These are phyloP conservation scores for Sitodiplosis mosellana DNA, from an alignment of 1,140 invertebrate genomes.

Conservation along the genomic window DNA sequence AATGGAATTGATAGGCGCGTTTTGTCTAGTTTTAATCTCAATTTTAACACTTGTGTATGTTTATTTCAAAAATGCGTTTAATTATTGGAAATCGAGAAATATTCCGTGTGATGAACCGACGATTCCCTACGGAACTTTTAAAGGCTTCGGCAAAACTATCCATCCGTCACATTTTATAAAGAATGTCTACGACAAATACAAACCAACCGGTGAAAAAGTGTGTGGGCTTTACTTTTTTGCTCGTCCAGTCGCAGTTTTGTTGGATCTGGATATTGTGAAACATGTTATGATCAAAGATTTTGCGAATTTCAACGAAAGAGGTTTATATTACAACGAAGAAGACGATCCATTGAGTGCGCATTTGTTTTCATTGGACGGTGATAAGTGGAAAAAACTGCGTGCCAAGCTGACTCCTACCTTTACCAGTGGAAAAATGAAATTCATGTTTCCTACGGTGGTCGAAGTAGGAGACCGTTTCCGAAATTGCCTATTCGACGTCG, in stretches of 20 bases:
- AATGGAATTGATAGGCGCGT: background rate
- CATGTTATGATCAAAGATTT: slow-evolving; percentile 14
- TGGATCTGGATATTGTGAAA: slow-evolving; percentile 27
- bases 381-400: slow-evolving; percentile 21
- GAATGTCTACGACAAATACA: background rate
- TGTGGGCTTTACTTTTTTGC: slow-evolving; percentile 16
- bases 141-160: slow-evolving; percentile 3
- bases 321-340: slow-evolving; percentile 3
- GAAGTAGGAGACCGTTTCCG: slow-evolving; percentile 22
- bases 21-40: background rate
- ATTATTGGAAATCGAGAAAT: slow-evolving; percentile 13
- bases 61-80: background rate
- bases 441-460: slow-evolving; percentile 28
- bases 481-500: slow-evolving; percentile 12
- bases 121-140: slow-evolving; percentile 10
- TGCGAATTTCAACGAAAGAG: slow-evolving; percentile 7
- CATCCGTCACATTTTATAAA: background rate
- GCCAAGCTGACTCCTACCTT: slow-evolving; percentile 28
- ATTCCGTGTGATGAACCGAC: slow-evolving; percentile 13
- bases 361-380: slow-evolving; percentile 9
- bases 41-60: background rate
- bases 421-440: slow-evolving; percentile 26
- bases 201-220: background rate
- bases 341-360: slow-evolving; percentile 6
- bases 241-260: slow-evolving; percentile 21